Evolutionary conservation across 2,888 invertebrate genomes (phyloP), one percentile per base, ranked within the genome.

Genomic region (Mesorhabditis spiculigera): DNA sequence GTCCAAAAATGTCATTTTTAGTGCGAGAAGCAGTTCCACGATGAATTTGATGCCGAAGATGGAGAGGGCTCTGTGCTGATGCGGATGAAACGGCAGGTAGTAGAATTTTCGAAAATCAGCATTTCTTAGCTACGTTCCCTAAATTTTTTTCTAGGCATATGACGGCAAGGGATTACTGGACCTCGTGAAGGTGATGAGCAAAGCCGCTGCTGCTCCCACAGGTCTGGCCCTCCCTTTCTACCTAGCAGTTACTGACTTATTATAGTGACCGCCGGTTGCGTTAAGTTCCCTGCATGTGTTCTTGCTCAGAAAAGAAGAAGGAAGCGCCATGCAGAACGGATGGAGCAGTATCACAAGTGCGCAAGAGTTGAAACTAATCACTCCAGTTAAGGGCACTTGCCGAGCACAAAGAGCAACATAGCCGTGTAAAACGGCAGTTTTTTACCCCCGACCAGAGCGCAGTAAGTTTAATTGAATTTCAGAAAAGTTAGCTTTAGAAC

Each of bases 231-330:
- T 65, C 43, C 5, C 42, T 65, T 5, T 65, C 44, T 65, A 5
- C 13, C 13, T 41, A 8, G 8, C 44, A 16, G 10, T 13, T 13
- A 50, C n/a, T 50, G 8, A n/a, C 10, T 50, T 50, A 50, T n/a
- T 50, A 13, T n/a, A 50, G 58, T 10, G 28, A 69, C 75, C 13
- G 75, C 74, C 10, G 80, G 78, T 6, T 82, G 82, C 64, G 71
- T 82, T 71, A 79, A 81, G 70, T 82, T 81, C 75, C 82, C 82
- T 0, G 81, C 81, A 3, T 82, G 82, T 71, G 81, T 82, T 5
- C 68, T 82, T 65, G 78, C 79, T 44, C 75, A 79, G 70, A 81
- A 81, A 71, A 75, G 76, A 67, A 69, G 82, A 67, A 75, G 79
- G 70, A 81, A 81, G 78, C 69, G 82, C 42, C 74, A 75, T 67